Evolutionary conservation across 2,113 vertebrate genomes (phyloP), one percentile per base, ranked within the genome.

Genomic region (Aix galericulata): DNA sequence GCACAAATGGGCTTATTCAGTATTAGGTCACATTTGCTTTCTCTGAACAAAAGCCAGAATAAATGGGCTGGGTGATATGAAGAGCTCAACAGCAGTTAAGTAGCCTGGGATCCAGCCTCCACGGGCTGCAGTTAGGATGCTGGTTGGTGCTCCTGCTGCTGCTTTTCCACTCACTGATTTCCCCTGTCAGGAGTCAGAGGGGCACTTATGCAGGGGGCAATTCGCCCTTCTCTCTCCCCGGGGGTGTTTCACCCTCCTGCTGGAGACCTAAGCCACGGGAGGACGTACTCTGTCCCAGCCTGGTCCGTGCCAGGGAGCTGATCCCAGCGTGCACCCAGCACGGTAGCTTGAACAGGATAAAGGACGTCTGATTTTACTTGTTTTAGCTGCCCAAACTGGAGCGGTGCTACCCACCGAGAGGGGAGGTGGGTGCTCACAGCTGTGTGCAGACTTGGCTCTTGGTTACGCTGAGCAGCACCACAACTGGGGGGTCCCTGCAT

Each of bases 21-120:
- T 88, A 60, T 90, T 36, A 69, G 86, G 68, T 94, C 74, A 91
- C 79, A 84, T 92, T 89, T 78, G 23, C 44, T 85, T 90, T 72
- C 84, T 29, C 80, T 93, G 77, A 93, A 46, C 74, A 89, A 82
- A 93, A 82, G 68, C 74, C 78, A n/a, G 17, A 77, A 55, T 88
- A 93, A 94, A 75, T n/a, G 68, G 46, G 21, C 67, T 86, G 11
- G 20, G 86, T 79, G 74, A 62, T 62, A 31, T 5, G 31, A 64
- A 46, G 50, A 63, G 60, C 68, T 91, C 75, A 59, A 71, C 77
- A 87, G 55, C 55, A 29, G 67, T 74, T 48, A 27, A 60, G 52
- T 7, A 25, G 9, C 29, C n/a, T 42, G 60, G 60, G 79, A 75
- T 81, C 63, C 83, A 82, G 6, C 38, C 73, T 73, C 23, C 0